Base-by-base conservation (phyloP, 2,888 invertebrate species). In the Tuberolachnus salignus region DNA sequence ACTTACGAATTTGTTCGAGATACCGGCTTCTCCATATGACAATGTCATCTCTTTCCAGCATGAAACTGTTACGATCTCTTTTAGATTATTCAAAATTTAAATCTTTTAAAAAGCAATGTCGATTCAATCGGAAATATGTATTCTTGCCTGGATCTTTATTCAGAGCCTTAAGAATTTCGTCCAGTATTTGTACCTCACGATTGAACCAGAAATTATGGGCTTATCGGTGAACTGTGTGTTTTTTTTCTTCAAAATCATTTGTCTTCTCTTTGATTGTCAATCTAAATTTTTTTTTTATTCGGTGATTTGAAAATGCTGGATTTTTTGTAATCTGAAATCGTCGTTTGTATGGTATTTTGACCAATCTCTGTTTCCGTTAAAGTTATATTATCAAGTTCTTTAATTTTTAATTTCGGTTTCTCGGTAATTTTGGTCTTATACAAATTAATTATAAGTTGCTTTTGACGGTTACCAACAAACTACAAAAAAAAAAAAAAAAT, bases 401-500 rank as follows among this genome's bases (percentile, higher is more conserved):
- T 64, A 64, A 44, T 44, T 44, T 42, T 44, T 10, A 64, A 44
- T 0, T 64, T 13, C 0, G 63, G 44, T 19, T 64, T 42, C 19
- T 64, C 19, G 10, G n/a, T 19, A 10, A 42, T 10, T 19, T 9
- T n/a, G 3, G 44, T 13, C 21, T 64, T 64, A 19, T 64, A 64
- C n/a, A 64, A 11, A 42, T 64, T 64, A 3, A 64, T 64, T 64
- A 64, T 44, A 0, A 21, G 19, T 10, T n/a, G 19, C 2, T 44
- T 64, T 19, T 64, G 63, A 1, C 63, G 19, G 10, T n/a, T 44
- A 11, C 63, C 42, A 42, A 64, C 63, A 3, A 64, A 44, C 63
- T 64, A 19, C 10, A 64, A 64, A 64, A 42, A 64, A 61, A 59
- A 59, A 61, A 61, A 61, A n/a, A n/a, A n/a, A n/a, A n/a, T n/a